Evolutionary conservation across 2,797 vertebrate genomes (phyloP).

Genomic region (Dendrocincla tyrannina): DNA sequence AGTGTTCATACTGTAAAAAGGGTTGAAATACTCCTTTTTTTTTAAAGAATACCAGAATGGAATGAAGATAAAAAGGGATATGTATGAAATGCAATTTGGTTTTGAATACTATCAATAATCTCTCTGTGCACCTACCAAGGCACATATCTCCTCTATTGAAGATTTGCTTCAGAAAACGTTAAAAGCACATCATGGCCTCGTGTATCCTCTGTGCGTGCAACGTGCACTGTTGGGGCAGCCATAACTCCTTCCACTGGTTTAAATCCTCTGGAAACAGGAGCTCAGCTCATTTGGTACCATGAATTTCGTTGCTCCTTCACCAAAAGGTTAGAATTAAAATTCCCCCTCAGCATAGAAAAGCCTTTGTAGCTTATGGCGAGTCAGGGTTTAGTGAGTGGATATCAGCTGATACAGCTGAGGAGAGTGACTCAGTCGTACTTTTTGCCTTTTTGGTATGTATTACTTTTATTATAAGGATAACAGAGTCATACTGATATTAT

Average conservation of each 20-base stretch:
- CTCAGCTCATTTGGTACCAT: rapidly evolving
- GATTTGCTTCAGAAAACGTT: background rate
- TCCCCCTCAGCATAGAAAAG: background rate
- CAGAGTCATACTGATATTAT: background rate
- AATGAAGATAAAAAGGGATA: background rate
- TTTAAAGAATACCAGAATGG: background rate
- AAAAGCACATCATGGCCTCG: background rate
- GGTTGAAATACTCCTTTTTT: background rate
- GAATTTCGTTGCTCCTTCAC: background rate
- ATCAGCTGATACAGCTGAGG: background rate
- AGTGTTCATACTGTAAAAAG: background rate
- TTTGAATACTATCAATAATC: background rate
- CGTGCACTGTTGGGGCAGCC: background rate
- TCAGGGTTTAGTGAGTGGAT: background rate
- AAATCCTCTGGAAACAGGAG: background rate
- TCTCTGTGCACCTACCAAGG: background rate
- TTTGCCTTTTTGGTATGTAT: background rate
- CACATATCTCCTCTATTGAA: background rate
- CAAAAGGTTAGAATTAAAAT: background rate
- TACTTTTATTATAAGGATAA: background rate
- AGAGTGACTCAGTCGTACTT: background rate
- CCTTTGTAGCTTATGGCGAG: background rate
- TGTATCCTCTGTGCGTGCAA: background rate
- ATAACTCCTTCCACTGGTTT: background rate
- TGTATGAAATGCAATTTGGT: background rate